Percentiles rank a stretch among this genome's conserved stretches.
Evolutionary conservation across 2,113 vertebrate genomes (phyloP).

Genomic region (Dissostichus mawsoni): DNA sequence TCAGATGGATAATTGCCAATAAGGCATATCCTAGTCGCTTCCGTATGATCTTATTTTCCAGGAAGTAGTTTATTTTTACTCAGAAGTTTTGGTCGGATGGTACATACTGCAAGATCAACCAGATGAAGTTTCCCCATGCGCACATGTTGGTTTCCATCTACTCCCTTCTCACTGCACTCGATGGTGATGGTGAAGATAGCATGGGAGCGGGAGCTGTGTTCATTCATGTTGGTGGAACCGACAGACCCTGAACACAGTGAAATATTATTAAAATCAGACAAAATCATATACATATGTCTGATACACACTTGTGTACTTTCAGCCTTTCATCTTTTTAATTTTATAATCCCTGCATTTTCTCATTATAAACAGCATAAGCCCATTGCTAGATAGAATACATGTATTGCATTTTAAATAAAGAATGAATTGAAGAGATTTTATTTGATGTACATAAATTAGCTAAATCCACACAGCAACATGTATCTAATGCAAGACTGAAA

Average conservation of each 20-base stretch:
- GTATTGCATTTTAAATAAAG: not conserved
- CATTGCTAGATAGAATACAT: not conserved
- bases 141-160: slow-evolving; percentile 96
- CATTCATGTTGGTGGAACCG: slow-evolving; percentile 98
- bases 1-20: not conserved
- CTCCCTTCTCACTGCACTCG: slow-evolving; percentile 97
- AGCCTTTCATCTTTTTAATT: not conserved
- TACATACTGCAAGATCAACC: slow-evolving; percentile 95
- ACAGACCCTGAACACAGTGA: slow-evolving; percentile 88
- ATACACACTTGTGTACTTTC: not conserved
- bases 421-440: not conserved
- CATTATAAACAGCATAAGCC: not conserved
- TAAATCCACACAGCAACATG: not conserved
- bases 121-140: slow-evolving; percentile 98
- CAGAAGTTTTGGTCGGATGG: not conserved
- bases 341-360: not conserved
- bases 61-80: not conserved
- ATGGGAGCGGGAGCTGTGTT: slow-evolving; percentile 97
- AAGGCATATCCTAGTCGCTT: not conserved
- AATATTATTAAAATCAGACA: not conserved
- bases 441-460: not conserved
- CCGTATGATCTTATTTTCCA: not conserved
- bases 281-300: not conserved
- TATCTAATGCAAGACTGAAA: not conserved
- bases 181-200: slow-evolving; percentile 99